phyloP scores from a whole-genome alignment of 2,797 vertebrate species.

The Jordanella pulchra region DNA sequence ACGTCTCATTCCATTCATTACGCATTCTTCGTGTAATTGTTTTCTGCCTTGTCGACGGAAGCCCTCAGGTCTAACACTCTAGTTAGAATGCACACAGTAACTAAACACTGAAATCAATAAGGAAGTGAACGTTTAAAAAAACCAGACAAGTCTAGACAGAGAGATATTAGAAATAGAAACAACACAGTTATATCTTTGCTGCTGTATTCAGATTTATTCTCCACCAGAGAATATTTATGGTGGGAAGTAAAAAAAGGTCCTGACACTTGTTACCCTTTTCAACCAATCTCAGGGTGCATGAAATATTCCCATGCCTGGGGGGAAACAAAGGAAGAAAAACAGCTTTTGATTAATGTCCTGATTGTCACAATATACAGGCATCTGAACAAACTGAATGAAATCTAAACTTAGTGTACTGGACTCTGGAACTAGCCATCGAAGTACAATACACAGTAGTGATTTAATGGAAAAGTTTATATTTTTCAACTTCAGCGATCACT shows the following conservation, averaged over 20 bases:
- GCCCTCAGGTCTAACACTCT: background rate
- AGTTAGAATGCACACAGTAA: background rate
- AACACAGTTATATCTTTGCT: background rate
- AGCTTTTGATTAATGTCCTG: background rate
- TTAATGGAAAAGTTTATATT: too few relatives aligned
- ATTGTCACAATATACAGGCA: background rate
- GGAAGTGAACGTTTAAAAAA: background rate
- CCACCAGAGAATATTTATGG: background rate
- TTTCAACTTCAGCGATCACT: too few relatives aligned
- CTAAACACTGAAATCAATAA: background rate
- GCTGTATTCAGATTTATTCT: background rate
- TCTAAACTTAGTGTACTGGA: too few relatives aligned
- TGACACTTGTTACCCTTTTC: background rate
- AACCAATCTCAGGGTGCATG: background rate
- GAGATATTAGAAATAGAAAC: background rate
- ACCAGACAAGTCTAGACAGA: background rate
- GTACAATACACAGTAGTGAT: too few relatives aligned
- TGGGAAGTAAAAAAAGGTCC: background rate
- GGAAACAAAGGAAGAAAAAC: background rate
- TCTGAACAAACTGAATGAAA: background rate
- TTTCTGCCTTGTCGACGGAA: slow-evolving; percentile 14
- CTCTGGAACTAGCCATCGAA: too few relatives aligned
- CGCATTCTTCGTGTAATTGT: slow-evolving; percentile 28
- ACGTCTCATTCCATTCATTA: slow-evolving; percentile 34
- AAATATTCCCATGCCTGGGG: background rate